Conservation (phyloP, 2,113 vertebrate species). For the Petroica traversi region DNA sequence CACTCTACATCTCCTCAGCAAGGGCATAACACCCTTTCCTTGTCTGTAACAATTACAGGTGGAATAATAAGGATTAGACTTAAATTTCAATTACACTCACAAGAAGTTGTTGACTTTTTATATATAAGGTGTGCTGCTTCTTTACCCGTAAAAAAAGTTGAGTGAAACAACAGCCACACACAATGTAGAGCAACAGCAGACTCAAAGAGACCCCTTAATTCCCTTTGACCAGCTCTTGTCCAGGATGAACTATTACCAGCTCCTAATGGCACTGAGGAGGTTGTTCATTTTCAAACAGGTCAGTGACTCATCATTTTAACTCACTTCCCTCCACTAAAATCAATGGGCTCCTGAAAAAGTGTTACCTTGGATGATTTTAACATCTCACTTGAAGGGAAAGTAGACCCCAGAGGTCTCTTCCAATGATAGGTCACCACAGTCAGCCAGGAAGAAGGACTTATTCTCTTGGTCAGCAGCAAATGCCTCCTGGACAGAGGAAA, state of each 20-base stretch:
- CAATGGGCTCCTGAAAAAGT: conserved; percentile 10
- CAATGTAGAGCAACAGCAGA: neutral
- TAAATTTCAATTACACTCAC: neutral
- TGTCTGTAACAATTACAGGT: neutral
- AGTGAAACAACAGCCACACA: neutral
- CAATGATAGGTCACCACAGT: neutral
- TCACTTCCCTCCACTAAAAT: neutral
- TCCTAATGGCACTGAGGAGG: neutral
- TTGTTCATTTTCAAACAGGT: neutral
- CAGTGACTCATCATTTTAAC: conserved; percentile 38
- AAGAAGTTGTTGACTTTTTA: neutral
- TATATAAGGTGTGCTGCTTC: neutral
- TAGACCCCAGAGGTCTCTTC: neutral
- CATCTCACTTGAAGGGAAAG: neutral
- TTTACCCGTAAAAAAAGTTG: accelerated
- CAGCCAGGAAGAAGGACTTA: neutral
- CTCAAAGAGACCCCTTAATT: neutral
- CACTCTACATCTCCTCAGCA: neutral
- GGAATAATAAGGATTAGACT: neutral
- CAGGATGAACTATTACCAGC: neutral
- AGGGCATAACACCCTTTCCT: neutral
- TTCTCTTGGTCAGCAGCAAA: neutral
- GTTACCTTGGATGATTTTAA: neutral
- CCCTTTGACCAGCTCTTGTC: neutral
- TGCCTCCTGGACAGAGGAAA: neutral